A percentile compares a stretch with the other conserved stretches of the same genome.
phyloP scores from a whole-genome alignment of 1,140 invertebrate genomes.

The Caenorhabditis remanei region DNA sequence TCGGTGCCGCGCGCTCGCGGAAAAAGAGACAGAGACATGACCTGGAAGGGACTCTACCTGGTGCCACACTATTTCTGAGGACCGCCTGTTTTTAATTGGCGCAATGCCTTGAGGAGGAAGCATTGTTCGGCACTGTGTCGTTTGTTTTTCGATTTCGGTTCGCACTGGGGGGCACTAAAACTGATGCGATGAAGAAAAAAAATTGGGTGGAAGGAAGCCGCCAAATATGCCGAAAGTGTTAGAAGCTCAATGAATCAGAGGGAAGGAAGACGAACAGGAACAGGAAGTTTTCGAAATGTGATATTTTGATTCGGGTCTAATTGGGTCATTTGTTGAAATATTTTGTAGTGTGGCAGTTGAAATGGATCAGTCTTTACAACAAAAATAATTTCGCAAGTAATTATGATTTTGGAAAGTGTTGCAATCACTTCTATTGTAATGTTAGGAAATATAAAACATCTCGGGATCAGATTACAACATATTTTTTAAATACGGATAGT shows the following conservation, averaged over 20 bases:
- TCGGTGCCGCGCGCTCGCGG: conserved; percentile 10
- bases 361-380: background rate
- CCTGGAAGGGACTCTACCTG: background rate
- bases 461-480: no score
- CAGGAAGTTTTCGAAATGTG: conserved; percentile 29
- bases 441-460: no score
- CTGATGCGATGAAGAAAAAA: background rate
- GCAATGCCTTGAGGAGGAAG: conserved; percentile 46
- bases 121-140: conserved; percentile 48
- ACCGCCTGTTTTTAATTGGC: conserved; percentile 51
- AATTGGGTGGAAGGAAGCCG: conserved; percentile 1
- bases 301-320: background rate
- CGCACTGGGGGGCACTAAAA: conserved; percentile 36
- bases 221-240: conserved; percentile 39
- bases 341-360: background rate
- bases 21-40: conserved; percentile 16
- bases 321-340: background rate
- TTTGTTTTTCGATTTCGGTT: conserved; percentile 55
- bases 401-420: no score
- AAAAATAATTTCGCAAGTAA: no score
- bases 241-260: conserved; percentile 2
- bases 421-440: no score
- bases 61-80: conserved; percentile 43
- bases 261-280: conserved; percentile 16
- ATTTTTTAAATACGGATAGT: no score